Conservation (phyloP, 2,888 invertebrate genomes). For the Coenonympha arcania region DNA sequence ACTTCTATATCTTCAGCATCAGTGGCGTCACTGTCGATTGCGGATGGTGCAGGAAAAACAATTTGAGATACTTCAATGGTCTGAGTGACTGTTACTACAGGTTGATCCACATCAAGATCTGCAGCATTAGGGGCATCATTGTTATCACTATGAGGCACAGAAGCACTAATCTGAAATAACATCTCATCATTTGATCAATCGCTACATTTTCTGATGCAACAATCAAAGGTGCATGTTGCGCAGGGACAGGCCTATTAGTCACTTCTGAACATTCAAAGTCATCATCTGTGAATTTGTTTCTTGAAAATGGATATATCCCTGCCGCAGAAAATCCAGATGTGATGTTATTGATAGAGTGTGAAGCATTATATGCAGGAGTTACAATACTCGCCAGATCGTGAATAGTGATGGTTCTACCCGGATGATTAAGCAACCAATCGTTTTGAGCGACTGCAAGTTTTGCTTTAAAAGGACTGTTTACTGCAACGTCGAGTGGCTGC, state of each 20-base stretch:
- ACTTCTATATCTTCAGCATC: too few species aligned
- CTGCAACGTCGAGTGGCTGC: constrained; percentile 24
- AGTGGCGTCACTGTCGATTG: too few species aligned
- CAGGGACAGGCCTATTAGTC: constrained; percentile 7
- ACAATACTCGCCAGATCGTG: constrained; percentile 23
- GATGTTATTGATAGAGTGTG: constrained; percentile 10
- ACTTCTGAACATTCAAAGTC: constrained; percentile 16
- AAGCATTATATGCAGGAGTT: constrained; percentile 24
- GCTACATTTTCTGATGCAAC: too few species aligned
- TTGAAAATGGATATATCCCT: constrained; percentile 11
- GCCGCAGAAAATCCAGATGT: constrained; percentile 10
- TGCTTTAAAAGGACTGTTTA: constrained; percentile 22
- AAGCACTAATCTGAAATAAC: too few species aligned
- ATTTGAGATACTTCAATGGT: too few species aligned
- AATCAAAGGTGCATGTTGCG: too few species aligned
- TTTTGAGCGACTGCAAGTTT: constrained; percentile 22
- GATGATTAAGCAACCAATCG: constrained; percentile 21
- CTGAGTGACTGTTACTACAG: too few species aligned
- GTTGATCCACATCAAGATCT: too few species aligned
- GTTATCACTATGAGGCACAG: too few species aligned
- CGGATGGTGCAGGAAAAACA: too few species aligned
- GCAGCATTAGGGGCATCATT: too few species aligned
- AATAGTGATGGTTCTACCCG: constrained; percentile 23
- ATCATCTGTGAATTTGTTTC: constrained; percentile 10
- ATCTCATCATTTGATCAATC: too few species aligned